These are phyloP conservation scores for Halisarca cf. caerulea DNA, from an alignment of 37 sponge, comb jelly and placozoan genomes.

Conservation along the genomic window DNA sequence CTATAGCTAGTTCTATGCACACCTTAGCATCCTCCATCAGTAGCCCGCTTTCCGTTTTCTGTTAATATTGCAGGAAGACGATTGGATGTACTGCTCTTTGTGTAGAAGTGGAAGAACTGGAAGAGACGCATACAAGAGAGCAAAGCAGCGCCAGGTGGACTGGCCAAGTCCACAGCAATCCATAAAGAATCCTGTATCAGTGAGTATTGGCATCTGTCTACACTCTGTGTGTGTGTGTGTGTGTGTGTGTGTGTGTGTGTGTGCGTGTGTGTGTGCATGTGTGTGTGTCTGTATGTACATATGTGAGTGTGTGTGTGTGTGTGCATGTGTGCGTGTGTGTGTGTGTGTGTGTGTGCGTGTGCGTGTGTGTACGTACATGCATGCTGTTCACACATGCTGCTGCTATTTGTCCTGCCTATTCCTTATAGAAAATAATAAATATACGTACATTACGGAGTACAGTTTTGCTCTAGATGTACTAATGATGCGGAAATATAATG, in stretches of 20 bases:
- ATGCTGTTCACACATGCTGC: too few species aligned
- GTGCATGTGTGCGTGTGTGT: background rate
- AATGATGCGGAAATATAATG: too few species aligned
- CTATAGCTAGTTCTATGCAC: too few species aligned
- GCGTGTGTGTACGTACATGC: background rate
- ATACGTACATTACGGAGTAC: too few species aligned
- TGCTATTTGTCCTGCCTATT: too few species aligned
- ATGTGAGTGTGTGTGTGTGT: background rate
- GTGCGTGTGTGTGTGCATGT: too few species aligned
- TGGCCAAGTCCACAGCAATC: conserved; percentile 38
- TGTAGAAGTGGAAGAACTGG: conserved; percentile 59
- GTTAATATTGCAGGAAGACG: background rate
- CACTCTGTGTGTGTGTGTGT: background rate
- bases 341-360: background rate
- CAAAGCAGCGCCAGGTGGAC: conserved; percentile 28
- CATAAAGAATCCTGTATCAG: conserved; percentile 18
- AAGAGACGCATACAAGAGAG: conserved; percentile 32
- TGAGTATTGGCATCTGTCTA: background rate
- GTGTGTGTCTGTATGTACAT: background rate
- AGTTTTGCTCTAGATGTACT: too few species aligned
- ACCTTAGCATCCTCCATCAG: too few species aligned
- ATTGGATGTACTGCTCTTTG: conserved; percentile 67
- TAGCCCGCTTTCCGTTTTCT: too few species aligned
- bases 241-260: background rate
- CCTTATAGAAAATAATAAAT: too few species aligned